Percentiles rank a stretch among this genome's conserved stretches.
Evolutionary conservation across 2,888 invertebrate genomes (phyloP).

Genomic region (Caenorhabditis auriculariae): DNA sequence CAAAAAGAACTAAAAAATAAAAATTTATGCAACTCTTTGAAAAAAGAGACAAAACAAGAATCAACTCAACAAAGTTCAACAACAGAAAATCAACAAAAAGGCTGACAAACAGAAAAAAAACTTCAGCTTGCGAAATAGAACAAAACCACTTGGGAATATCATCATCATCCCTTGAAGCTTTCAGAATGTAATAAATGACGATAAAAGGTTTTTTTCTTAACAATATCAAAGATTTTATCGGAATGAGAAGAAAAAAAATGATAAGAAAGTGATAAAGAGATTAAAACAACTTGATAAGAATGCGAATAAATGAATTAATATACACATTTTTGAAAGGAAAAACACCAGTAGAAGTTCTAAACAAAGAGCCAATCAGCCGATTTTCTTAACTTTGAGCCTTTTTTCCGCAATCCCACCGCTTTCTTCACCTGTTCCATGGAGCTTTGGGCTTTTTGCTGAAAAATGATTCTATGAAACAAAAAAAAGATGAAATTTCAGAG

Average conservation of each 20-base stretch:
- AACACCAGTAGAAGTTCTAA: too few species aligned
- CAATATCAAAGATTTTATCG: constrained; percentile 1
- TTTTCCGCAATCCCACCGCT: constrained; percentile 6
- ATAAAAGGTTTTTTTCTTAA: too few species aligned
- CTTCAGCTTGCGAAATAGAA: too few species aligned
- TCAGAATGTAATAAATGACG: not conserved
- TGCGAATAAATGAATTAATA: too few species aligned
- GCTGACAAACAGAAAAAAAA: too few species aligned
- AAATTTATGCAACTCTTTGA: not conserved
- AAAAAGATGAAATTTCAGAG: not conserved
- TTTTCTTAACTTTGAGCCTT: constrained; percentile 1
- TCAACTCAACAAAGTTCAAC: constrained; percentile 1
- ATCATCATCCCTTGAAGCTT: not conserved
- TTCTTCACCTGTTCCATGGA: constrained; percentile 4
- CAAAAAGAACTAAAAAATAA: too few species aligned
- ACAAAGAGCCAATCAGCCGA: constrained; percentile 7
- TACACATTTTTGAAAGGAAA: too few species aligned
- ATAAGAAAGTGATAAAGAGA: not conserved
- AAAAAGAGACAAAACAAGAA: constrained; percentile 7
- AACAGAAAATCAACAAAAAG: too few species aligned
- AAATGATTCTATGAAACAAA: too few species aligned
- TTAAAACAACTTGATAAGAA: not conserved
- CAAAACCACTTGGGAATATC: too few species aligned
- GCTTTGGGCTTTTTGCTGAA: not conserved
- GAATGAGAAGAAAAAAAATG: constrained; percentile 1